phyloP scores from a whole-genome alignment of 2,888 invertebrate genomes.

The Trissonchulus sp. region DNA sequence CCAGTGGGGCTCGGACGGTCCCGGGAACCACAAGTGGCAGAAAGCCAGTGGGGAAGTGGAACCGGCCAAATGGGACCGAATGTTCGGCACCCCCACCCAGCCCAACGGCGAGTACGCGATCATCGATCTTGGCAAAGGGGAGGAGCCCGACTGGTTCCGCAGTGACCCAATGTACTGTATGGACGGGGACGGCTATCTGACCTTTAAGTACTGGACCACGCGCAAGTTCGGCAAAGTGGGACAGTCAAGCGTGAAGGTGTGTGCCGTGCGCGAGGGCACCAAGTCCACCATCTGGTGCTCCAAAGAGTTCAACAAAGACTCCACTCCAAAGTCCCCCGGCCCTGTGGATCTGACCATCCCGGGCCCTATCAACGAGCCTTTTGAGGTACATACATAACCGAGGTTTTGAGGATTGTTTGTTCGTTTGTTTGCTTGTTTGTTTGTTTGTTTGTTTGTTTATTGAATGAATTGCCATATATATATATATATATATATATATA shows the following conservation, averaged over 20 bases:
- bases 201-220: background rate
- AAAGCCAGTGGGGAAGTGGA: background rate
- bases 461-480: no score
- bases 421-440: no score
- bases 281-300: background rate
- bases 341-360: background rate
- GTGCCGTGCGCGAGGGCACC: background rate
- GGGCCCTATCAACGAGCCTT: background rate
- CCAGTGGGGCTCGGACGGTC: background rate
- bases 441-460: no score
- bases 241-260: background rate
- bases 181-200: background rate
- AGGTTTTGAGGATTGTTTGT: no score
- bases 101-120: background rate
- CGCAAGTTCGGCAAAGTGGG: background rate
- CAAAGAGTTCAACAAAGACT: background rate
- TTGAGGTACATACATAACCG: background rate
- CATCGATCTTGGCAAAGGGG: background rate
- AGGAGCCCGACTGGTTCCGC: background rate
- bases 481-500: no score
- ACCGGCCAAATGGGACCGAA: background rate
- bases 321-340: background rate
- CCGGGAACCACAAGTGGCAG: slow-evolving; percentile 1
- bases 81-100: background rate
- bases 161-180: background rate